Base-by-base conservation (phyloP, 23 tunicate genomes). In the Diplosoma virens region DNA sequence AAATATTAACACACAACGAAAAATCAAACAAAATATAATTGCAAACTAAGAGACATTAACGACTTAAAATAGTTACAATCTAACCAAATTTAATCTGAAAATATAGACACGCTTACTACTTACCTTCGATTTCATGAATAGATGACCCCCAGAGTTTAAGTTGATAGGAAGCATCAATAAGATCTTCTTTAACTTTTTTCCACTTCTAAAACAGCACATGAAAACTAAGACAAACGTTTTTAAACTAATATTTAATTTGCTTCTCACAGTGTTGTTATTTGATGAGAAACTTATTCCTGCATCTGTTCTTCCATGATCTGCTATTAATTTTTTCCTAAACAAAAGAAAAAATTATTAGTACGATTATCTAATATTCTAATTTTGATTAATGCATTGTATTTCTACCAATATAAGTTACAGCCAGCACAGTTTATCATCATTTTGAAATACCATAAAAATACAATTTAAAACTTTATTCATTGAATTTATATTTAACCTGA, bases 51-150 rank as follows among this genome's bases (percentile, higher is more conserved):
- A n/a, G n/a, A n/a, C n/a, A n/a, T n/a, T n/a, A n/a, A n/a, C n/a
- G n/a, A n/a, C n/a, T n/a, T n/a, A n/a, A n/a, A n/a, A n/a, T n/a
- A n/a, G n/a, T n/a, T n/a, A n/a, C n/a, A n/a, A n/a, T n/a, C n/a
- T n/a, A n/a, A n/a, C n/a, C n/a, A n/a, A n/a, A n/a, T n/a, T n/a
- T n/a, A n/a, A n/a, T n/a, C n/a, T n/a, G n/a, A n/a, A n/a, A n/a
- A n/a, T n/a, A n/a, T n/a, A n/a, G n/a, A n/a, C n/a, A n/a, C n/a
- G n/a, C n/a, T n/a, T 17, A 14, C 9, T 25, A 22, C 9, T 22
- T 0, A 82, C 95, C 95, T 87, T 87, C 95, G 45, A 87, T 81
- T 70, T 87, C 95, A 68, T 87, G 95, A 41, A 87, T 70, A 0
- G 95, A 81, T 3, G 87, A 76, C 33, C 81, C 32, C 95, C 95